A percentile compares a stretch with the other conserved stretches of the same genome.
These are phyloP conservation scores for Trissonchulus sp. DNA, from an alignment of 2,888 invertebrate species.

Conservation along the genomic window DNA sequence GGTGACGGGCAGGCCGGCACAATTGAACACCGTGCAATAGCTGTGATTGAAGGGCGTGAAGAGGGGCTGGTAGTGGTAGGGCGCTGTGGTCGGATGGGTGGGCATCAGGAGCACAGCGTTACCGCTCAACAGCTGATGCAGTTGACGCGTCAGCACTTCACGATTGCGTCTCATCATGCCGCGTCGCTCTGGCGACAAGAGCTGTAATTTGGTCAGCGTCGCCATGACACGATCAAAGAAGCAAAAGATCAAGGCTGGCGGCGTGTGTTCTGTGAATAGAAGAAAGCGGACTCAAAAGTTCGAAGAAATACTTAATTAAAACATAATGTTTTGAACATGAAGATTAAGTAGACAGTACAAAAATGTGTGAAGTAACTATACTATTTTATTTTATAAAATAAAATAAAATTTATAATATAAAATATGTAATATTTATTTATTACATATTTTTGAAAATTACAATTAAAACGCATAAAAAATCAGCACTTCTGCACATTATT, in stretches of 20 bases:
- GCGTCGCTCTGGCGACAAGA: constrained; percentile 15
- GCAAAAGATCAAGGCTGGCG: constrained; percentile 9
- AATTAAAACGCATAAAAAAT: too few species aligned
- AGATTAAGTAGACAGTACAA: too few species aligned
- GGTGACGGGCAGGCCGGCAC: constrained; percentile 54
- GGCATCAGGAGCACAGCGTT: constrained; percentile 56
- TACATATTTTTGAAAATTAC: too few species aligned
- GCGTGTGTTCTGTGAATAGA: constrained; percentile 15
- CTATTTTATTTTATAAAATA: too few species aligned
- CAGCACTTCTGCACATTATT: too few species aligned
- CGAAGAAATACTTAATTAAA: too few species aligned
- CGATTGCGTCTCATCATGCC: neutral
- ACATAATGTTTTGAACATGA: too few species aligned
- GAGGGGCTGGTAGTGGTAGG: constrained; percentile 55
- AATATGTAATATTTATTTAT: too few species aligned
- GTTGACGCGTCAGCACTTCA: neutral
- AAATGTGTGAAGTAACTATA: too few species aligned
- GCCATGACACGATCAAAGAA: constrained; percentile 14
- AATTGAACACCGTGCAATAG: constrained; percentile 56
- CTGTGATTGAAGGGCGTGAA: constrained; percentile 54
- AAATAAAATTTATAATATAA: too few species aligned
- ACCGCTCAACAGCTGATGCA: neutral
- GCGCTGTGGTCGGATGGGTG: constrained; percentile 54
- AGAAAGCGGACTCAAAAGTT: neutral
- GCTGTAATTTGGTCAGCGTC: neutral